Evolutionary conservation across 2,888 invertebrate genomes (phyloP), one percentile per base, ranked within the genome.

Genomic region (Coleophora deauratella): DNA sequence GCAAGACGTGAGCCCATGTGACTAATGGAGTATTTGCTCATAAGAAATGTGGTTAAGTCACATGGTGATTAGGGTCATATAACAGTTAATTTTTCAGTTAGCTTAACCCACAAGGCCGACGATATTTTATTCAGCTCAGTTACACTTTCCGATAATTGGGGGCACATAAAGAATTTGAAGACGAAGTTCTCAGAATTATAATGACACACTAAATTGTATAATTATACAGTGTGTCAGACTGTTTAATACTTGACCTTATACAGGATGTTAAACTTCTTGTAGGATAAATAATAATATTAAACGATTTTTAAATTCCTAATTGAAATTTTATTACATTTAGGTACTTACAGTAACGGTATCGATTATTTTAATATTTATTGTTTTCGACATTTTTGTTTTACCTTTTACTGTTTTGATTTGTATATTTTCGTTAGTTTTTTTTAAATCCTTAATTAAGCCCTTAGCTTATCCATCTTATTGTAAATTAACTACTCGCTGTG

Each of bases 11-110:
- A 55, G 54, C 56, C 52, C 53, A 55, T 35, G 49, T 68, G 65
- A 62, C 54, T 60, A 59, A 67, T 70, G 57, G 51, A 50, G 54
- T 79, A 69, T 79, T 78, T 74, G 66, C 64, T 66, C 42, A 50
- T 55, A 55, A 64, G 65, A 62, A 67, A 62, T 50, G 44, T 39
- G 48, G 48, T 51, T 54, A 51, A 51, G 38, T 52, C 39, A 45
- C 39, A 33, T 35, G 53, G 60, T 65, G 51, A 78, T 80, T 76
- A 79, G 59, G 72, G 77, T 63, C 71, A 64, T 45, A 39, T 27
- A 7, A 41, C 40, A 44, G 51, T 68, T 51, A 68, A 73, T 70
- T 59, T 72, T 72, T 71, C 66, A 72, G 54, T 45, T 41, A 54
- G 52, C 57, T 45, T 41, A 54, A 52, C 57, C 51, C 53, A 50